A percentile compares a stretch with the other conserved stretches of the same genome.
phyloP scores from a whole-genome alignment of 2,888 invertebrate genomes.

The Amiota communis region DNA sequence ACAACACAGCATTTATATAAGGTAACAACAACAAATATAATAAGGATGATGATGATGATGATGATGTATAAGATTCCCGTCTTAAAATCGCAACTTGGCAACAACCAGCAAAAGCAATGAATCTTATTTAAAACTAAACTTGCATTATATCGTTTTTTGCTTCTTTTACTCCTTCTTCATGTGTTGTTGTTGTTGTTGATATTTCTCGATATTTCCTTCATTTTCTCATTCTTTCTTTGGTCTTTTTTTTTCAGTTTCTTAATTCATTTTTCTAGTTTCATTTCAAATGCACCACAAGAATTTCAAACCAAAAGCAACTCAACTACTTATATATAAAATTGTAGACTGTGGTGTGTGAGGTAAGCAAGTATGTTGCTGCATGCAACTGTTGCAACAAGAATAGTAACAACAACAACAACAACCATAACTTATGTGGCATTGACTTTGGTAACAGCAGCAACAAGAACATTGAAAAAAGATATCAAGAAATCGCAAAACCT shows the following conservation, averaged over 20 bases:
- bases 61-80: too few relatives aligned
- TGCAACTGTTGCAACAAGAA: slow-evolving; percentile 8
- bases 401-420: not conserved
- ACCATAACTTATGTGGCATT: slow-evolving; percentile 47
- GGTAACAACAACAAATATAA: not conserved
- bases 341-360: too few relatives aligned
- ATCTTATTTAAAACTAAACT: slow-evolving; percentile 11
- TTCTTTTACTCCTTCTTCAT: too few relatives aligned
- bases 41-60: too few relatives aligned
- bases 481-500: not conserved
- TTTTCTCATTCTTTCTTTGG: not conserved
- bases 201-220: too few relatives aligned
- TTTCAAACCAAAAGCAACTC: not conserved
- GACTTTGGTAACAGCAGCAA: slow-evolving; percentile 51
- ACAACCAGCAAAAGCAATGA: not conserved
- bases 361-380: too few relatives aligned
- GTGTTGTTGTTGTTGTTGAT: too few relatives aligned
- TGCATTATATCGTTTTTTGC: not conserved
- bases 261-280: slow-evolving; percentile 14
- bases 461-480: not conserved
- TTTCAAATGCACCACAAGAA: slow-evolving; percentile 26
- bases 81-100: too few relatives aligned
- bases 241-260: not conserved
- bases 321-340: not conserved
- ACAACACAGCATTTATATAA: not conserved